Conservation (phyloP, 1,140 invertebrate species). For the Apolygus lucorum region DNA sequence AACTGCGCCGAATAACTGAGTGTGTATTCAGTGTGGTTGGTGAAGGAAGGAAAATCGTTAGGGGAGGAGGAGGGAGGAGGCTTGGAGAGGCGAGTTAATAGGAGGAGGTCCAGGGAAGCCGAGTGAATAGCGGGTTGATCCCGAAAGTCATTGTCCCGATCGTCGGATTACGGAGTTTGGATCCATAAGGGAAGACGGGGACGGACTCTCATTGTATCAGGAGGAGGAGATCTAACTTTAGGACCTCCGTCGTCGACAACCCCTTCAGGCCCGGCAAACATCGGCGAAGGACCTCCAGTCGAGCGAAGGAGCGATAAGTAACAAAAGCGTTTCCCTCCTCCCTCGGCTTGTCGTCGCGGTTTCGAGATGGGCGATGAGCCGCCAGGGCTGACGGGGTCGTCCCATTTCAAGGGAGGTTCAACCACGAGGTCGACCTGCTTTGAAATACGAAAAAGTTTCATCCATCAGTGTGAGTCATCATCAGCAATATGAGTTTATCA, state of each 20-base stretch:
- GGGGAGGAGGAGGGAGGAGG: no score
- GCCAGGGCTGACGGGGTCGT: no score
- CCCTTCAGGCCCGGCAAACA: neutral
- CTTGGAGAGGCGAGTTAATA: neutral
- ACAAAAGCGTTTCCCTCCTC: neutral
- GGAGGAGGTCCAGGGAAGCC: no score
- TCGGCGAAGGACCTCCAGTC: neutral
- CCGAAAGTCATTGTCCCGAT: neutral
- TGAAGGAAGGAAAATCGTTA: no score
- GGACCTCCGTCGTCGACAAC: neutral
- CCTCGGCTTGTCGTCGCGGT: neutral
- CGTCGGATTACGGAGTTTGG: neutral
- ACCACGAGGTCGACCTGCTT: no score
- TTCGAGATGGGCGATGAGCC: no score
- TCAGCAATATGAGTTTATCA: no score
- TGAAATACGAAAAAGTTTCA: no score
- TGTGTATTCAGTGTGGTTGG: no score
- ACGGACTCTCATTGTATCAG: neutral
- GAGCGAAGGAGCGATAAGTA: neutral
- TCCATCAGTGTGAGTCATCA: no score
- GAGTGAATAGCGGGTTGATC: neutral
- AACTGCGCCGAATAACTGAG: no score
- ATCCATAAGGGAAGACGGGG: neutral
- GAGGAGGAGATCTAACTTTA: neutral
- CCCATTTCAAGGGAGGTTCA: no score